A percentile compares a stretch with the other conserved stretches of the same genome.
These are phyloP conservation scores for Zootermopsis nevadensis DNA, from an alignment of 2,888 invertebrate genomes.

Conservation along the genomic window DNA sequence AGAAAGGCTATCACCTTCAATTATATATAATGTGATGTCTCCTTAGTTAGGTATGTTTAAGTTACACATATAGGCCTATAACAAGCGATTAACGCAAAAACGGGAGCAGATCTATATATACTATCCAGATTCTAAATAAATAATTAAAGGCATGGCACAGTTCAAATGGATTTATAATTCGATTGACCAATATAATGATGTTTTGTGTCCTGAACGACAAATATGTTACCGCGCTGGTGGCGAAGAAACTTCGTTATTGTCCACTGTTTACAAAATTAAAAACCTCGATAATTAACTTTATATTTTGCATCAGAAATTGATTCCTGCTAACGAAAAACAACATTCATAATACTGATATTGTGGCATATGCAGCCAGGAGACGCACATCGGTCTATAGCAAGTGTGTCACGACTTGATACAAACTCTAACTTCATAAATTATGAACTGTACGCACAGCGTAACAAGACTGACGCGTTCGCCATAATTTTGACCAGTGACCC, in stretches of 20 bases:
- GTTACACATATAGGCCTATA: too few relatives aligned
- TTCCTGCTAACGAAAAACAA: neutral
- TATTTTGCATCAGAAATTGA: neutral
- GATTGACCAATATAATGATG: neutral
- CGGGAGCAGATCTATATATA: neutral
- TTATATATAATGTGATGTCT: too few relatives aligned
- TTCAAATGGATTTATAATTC: constrained; percentile 6
- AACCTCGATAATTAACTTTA: neutral
- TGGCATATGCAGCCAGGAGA: neutral
- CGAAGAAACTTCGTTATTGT: neutral
- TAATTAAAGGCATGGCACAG: neutral
- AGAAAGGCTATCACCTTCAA: too few relatives aligned
- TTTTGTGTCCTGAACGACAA: neutral
- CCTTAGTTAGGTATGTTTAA: too few relatives aligned
- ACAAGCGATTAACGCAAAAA: neutral
- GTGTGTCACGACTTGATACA: too few relatives aligned
- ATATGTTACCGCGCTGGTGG: neutral
- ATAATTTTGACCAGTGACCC: too few relatives aligned
- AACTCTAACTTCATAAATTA: too few relatives aligned
- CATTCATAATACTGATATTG: neutral
- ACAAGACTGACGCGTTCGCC: too few relatives aligned
- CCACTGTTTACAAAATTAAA: neutral
- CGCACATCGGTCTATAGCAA: too few relatives aligned
- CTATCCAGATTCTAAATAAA: constrained; percentile 3
- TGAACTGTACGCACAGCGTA: too few relatives aligned